Base-by-base conservation (phyloP, 2,888 invertebrate species). In the Volucella zonaria region DNA sequence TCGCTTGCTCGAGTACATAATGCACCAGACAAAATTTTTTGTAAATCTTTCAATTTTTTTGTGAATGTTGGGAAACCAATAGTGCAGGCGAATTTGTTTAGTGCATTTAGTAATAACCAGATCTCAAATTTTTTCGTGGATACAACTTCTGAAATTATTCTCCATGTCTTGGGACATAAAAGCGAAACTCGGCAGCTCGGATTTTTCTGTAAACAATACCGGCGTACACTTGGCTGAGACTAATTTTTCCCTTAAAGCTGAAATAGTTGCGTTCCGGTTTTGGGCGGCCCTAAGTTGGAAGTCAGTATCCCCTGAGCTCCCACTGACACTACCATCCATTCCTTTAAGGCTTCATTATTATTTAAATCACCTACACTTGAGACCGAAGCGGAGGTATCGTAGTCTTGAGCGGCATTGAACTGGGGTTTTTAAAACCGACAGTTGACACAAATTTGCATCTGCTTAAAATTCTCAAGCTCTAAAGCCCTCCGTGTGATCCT, bases 51-150 rank as follows among this genome's bases (percentile, higher is more conserved):
- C 88, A 1, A 91, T 88, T 61, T 90, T 91, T 1, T 79, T 62
- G 52, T 87, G 86, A 90, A 92, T 90, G 11, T 88, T 88, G 0
- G 89, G 89, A 73, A 92, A 92, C 90, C 90, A 92, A 85, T 90
- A 92, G 10, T 87, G 80, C 43, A 87, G 12, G 15, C 54, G 64
- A 11, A 82, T 11, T n/a, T 67, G 15, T 38, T 78, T 67, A 42
- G 14, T 54, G 8, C 49, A n/a, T 67, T 83, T 74, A 43, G 43
- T 47, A 8, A 18, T 47, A 12, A 74, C 74, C 12, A 74, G 18
- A 71, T 78, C 78, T n/a, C 81, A 78, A 18, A 86, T 52, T 9
- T 74, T 74, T n/a, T 76, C 81, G 23, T 85, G 85, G 10, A 45
- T 59, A 6, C 45, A 43, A 23, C 70, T 64, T 38, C 75, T 82